phyloP scores from a whole-genome alignment of 2,797 vertebrate genomes.

The Hylomyscus alleni region DNA sequence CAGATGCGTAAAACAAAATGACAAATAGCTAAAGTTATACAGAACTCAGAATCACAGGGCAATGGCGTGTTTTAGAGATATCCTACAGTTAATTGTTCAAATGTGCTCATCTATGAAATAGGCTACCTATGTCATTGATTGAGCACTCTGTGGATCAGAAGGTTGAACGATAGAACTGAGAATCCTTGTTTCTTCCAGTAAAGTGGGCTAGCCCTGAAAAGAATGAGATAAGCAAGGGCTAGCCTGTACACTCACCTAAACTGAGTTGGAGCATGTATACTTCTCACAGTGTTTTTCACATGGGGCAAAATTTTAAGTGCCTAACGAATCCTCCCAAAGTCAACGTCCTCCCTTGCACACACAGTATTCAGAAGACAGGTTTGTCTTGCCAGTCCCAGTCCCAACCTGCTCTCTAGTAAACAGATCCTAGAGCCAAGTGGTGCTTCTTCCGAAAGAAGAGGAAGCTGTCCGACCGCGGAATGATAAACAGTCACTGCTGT shows the following conservation, averaged over 20 bases:
- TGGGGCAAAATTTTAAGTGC: conserved; percentile 3
- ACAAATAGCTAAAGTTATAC: neutral
- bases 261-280: conserved; percentile 38
- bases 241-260: neutral
- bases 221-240: neutral
- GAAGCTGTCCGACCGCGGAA: neutral
- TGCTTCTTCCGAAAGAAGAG: neutral
- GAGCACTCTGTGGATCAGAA: conserved; percentile 31
- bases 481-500: neutral
- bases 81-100: conserved; percentile 40
- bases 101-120: neutral
- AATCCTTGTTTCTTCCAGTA: conserved; percentile 30
- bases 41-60: neutral
- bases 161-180: conserved; percentile 1
- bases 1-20: conserved; percentile 45
- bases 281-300: conserved; percentile 12
- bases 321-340: conserved; percentile 47
- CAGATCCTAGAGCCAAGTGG: neutral
- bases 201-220: neutral
- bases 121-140: neutral
- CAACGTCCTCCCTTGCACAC: conserved; percentile 42
- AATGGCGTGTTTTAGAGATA: conserved; percentile 36
- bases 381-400: conserved; percentile 44
- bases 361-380: conserved; percentile 47
- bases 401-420: conserved; percentile 13